These are phyloP conservation scores for Lithophane semibrunnea DNA, from an alignment of 2,888 invertebrate genomes.

Conservation along the genomic window DNA sequence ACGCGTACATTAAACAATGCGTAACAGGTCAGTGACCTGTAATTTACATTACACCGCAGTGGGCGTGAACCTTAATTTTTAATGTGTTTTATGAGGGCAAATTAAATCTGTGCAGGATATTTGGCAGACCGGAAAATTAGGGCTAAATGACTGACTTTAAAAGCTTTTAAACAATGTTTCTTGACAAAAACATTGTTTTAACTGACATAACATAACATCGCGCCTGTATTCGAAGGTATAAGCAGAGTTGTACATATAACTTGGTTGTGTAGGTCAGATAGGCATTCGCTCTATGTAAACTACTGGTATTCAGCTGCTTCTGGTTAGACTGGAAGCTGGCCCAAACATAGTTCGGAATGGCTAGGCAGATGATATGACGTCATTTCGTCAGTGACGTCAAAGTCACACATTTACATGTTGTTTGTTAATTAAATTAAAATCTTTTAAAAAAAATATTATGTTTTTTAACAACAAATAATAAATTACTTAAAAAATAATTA, in stretches of 20 bases:
- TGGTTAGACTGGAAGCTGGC: not conserved
- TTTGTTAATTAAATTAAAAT: not conserved
- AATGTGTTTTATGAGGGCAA: constrained; percentile 34
- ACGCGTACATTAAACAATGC: constrained; percentile 17
- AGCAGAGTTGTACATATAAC: not conserved
- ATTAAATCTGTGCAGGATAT: constrained; percentile 53
- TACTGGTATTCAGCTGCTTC: no score
- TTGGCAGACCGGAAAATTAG: constrained; percentile 25
- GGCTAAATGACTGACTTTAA: not conserved
- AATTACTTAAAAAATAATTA: constrained; percentile 1
- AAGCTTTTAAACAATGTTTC: not conserved
- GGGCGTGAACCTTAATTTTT: constrained; percentile 48
- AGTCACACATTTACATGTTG: no score
- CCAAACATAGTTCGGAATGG: not conserved
- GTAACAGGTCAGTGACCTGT: constrained; percentile 34
- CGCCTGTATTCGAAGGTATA: not conserved
- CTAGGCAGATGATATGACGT: not conserved
- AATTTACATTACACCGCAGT: constrained; percentile 31
- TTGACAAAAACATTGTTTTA: not conserved
- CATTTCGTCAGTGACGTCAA: no score
- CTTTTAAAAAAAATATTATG: no score
- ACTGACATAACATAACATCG: no score
- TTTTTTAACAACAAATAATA: not conserved
- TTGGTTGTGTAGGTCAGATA: not conserved
- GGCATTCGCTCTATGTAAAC: not conserved